phyloP scores from a whole-genome alignment of 2,113 vertebrate species.

The Pseudonaja textilis region DNA sequence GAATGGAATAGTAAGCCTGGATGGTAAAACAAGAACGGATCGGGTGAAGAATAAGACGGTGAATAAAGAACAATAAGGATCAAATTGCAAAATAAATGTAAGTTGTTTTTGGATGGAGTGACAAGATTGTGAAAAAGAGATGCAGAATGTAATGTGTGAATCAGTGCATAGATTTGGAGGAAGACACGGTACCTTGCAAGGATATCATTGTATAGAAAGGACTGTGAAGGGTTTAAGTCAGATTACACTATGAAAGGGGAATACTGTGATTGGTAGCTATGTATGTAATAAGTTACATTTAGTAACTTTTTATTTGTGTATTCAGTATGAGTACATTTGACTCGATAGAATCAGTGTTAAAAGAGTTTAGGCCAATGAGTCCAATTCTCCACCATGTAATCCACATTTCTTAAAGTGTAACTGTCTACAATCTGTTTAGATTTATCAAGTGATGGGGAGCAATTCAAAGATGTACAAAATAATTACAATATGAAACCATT shows the following conservation, averaged over 20 bases:
- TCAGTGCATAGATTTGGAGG: background rate
- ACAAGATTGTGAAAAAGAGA: background rate
- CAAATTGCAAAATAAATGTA: background rate
- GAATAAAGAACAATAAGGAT: background rate
- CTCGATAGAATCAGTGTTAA: background rate
- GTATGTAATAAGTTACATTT: background rate
- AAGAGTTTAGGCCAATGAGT: background rate
- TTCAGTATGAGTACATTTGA: background rate
- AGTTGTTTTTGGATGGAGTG: background rate
- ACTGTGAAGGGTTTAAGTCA: background rate
- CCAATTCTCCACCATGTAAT: background rate
- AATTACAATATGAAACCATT: background rate
- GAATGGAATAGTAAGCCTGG: background rate
- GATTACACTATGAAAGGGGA: background rate
- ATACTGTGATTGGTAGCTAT: background rate
- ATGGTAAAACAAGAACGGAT: background rate
- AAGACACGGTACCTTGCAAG: background rate
- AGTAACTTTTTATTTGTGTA: background rate
- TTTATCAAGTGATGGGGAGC: background rate
- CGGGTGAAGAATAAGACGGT: background rate
- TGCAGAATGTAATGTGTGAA: background rate
- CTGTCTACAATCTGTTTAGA: background rate
- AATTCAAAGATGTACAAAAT: background rate
- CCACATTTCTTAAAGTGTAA: background rate
- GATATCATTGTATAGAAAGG: background rate